Percentiles rank a stretch among this genome's conserved stretches.
These are phyloP conservation scores for Stegastes partitus DNA, from an alignment of 2,113 vertebrate species.

Conservation along the genomic window DNA sequence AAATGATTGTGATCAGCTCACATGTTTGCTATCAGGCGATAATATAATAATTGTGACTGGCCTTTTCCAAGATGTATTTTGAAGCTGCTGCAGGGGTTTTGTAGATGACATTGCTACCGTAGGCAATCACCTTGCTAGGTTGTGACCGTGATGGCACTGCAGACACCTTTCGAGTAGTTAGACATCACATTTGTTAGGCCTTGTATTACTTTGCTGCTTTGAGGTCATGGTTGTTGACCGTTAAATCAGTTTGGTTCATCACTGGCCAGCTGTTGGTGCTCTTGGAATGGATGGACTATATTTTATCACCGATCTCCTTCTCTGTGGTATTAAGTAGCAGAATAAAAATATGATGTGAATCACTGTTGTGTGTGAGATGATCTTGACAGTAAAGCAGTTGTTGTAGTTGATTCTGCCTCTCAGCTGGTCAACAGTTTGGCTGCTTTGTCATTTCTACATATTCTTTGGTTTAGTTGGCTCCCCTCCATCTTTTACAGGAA, in stretches of 20 bases:
- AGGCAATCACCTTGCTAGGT: no score
- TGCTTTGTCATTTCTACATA: not conserved
- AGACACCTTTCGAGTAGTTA: not conserved
- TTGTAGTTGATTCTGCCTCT: not conserved
- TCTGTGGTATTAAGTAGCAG: not conserved
- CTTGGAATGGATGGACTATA: slow-evolving; percentile 4
- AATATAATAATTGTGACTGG: no score
- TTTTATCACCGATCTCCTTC: slow-evolving; percentile 38
- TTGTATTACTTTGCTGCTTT: not conserved
- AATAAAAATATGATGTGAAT: not conserved
- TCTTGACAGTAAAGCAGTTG: not conserved
- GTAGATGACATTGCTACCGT: no score
- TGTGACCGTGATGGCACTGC: no score
- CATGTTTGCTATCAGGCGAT: no score
- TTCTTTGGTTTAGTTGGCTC: not conserved
- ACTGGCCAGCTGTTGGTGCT: slow-evolving; percentile 1
- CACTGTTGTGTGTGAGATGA: not conserved
- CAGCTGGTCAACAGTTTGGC: not conserved
- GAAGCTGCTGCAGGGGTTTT: no score
- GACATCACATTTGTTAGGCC: not conserved
- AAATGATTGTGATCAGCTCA: no score
- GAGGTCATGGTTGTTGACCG: slow-evolving; percentile 19
- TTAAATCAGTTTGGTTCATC: not conserved
- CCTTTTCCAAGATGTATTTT: no score
- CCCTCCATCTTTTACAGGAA: not conserved